Evolutionary conservation across 64 coral and sea anemone species (phyloP), one percentile per base, ranked within the genome.

Genomic region (Montipora sp.): DNA sequence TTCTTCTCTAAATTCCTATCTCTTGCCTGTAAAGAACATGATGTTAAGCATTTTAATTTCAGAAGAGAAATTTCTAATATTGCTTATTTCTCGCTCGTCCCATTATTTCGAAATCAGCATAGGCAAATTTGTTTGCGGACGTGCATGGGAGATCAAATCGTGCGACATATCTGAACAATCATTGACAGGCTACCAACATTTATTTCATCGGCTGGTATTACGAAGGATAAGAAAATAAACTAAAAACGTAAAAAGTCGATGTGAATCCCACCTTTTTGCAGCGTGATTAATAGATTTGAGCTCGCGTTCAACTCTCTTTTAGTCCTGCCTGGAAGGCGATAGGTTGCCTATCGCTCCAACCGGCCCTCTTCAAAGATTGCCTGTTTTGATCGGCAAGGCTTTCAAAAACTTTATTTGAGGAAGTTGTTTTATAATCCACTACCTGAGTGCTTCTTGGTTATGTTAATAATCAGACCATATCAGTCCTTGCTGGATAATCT

Each of bases 1-100:
- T 85, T 85, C 63, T 71, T 48, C 47, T 70, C 82, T 84, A 84
- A 84, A 84, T 51, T 85, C 82, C 18, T 85, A 63, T 48, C 65
- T 48, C 71, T 50, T 85, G 68, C 71, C 65, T 61, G 71, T 85
- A 85, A 85, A 63, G 47, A 5, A 22, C 19, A n/a, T 83, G 59
- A 46, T 83, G 19, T 72, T 67, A 71, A 85, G 65, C 18, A 27
- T 12, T 46, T 19, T 71, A 48, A 7, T 49, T 67, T 50, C 19
- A 10, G 82, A 18, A 71, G 82, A 85, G 18, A 14, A 3, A 78
- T 19, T 48, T 11, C 60, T 50, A 16, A 50, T 49, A 50, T 49
- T 15, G 19, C 20, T 84, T 61, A 68, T 7, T 22, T 51, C 16
- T 22, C 16, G 22, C 46, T 9, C 11, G 23, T 16, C 7, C 74